Conservation (phyloP, 92 coral and sea anemone genomes). For the Paragorgia papillata region DNA sequence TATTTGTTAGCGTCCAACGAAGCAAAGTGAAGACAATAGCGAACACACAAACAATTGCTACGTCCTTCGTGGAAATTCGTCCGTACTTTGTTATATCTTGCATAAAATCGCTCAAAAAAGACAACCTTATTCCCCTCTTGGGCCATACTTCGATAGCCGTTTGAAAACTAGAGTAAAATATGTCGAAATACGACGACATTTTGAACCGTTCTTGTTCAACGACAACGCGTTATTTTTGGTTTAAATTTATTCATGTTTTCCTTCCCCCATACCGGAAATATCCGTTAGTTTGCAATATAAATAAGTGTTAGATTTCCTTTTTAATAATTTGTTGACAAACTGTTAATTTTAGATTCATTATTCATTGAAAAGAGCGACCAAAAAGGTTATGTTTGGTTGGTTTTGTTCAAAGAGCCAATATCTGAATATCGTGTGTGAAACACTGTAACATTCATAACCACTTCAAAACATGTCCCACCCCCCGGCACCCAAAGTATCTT, state of each 20-base stretch:
- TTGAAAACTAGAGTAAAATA: slow-evolving; percentile 69
- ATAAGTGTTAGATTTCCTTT: too few relatives aligned
- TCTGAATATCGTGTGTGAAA: too few relatives aligned
- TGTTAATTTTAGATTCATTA: too few relatives aligned
- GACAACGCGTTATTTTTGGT: background rate
- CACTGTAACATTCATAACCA: too few relatives aligned
- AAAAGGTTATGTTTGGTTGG: too few relatives aligned
- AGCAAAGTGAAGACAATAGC: slow-evolving; percentile 78
- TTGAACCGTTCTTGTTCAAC: background rate
- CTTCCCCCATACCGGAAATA: too few relatives aligned
- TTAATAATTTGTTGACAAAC: too few relatives aligned
- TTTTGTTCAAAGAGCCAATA: too few relatives aligned
- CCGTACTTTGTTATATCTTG: slow-evolving; percentile 64
- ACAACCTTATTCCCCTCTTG: slow-evolving; percentile 61
- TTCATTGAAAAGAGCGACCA: too few relatives aligned
- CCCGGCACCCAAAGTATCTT: too few relatives aligned
- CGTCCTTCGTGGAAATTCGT: slow-evolving; percentile 62
- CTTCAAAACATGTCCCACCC: too few relatives aligned
- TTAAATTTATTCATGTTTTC: background rate
- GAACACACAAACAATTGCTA: slow-evolving; percentile 50
- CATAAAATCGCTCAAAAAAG: slow-evolving; percentile 73
- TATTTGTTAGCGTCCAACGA: slow-evolving; percentile 60
- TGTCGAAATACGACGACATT: slow-evolving; percentile 59
- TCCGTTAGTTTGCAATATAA: too few relatives aligned
- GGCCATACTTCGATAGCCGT: slow-evolving; percentile 69